Conservation (phyloP, 2,888 invertebrate species). For the Dysmachus trigonus region DNA sequence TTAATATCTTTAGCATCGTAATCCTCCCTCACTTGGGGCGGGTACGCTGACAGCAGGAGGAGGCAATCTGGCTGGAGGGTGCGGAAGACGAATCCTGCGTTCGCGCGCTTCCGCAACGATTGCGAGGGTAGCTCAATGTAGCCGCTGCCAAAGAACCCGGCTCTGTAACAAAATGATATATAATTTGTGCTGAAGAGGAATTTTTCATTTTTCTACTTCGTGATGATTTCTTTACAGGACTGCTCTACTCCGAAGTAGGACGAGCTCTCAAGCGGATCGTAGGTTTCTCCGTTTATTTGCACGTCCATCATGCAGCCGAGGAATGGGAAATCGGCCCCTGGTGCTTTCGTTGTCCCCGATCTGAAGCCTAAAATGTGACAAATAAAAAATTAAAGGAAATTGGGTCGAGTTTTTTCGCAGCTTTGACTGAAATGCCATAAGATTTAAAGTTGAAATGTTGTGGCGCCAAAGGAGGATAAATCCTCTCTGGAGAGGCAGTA, state of each 20-base stretch:
- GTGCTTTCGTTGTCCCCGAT: slow-evolving; percentile 63
- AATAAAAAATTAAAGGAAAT: background rate
- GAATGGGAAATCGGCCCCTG: slow-evolving; percentile 68
- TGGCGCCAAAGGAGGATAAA: background rate
- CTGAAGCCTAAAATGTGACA: slow-evolving; percentile 58
- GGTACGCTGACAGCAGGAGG: slow-evolving; percentile 73
- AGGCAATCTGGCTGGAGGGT: slow-evolving; percentile 74
- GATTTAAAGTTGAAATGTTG: background rate
- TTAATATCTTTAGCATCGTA: slow-evolving; percentile 61
- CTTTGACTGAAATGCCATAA: background rate
- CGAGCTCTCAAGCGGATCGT: slow-evolving; percentile 76
- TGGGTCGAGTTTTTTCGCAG: background rate
- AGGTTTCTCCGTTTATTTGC: slow-evolving; percentile 75
- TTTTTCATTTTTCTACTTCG: slow-evolving; percentile 55
- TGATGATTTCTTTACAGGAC: slow-evolving; percentile 76
- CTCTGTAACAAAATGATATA: slow-evolving; percentile 66
- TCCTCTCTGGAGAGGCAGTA: background rate
- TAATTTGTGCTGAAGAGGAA: background rate
- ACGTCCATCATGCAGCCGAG: slow-evolving; percentile 86
- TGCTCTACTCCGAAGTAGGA: slow-evolving; percentile 77
- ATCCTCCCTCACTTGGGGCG: slow-evolving; percentile 61
- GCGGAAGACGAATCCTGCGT: slow-evolving; percentile 80
- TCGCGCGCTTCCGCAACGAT: slow-evolving; percentile 73
- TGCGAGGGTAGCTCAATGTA: slow-evolving; percentile 79
- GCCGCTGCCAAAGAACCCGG: slow-evolving; percentile 82